Evolutionary conservation across 2,113 vertebrate genomes (phyloP).

Genomic region (Pseudolaguvia tuberculata): DNA sequence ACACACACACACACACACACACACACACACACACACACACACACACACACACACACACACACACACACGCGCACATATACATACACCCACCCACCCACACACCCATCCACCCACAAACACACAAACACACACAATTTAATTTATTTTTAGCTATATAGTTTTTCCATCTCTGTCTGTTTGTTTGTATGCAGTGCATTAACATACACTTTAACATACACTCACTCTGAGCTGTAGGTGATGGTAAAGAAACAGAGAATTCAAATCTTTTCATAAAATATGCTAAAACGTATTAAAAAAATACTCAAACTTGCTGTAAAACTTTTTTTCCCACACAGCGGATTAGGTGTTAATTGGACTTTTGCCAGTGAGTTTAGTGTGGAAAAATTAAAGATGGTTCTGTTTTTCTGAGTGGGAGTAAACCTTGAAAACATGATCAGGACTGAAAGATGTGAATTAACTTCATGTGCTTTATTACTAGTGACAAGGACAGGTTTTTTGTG

Average conservation of each 20-base stretch:
- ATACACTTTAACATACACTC: too few species aligned
- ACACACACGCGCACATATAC: too few species aligned
- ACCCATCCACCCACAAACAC: too few species aligned
- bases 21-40: too few species aligned
- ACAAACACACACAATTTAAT: too few species aligned
- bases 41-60: too few species aligned
- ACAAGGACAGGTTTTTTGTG: neutral
- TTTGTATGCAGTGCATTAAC: too few species aligned
- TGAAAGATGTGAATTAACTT: neutral
- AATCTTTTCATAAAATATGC: neutral
- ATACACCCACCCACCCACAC: too few species aligned
- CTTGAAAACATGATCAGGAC: constrained; percentile 8
- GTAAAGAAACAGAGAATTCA: constrained; percentile 28
- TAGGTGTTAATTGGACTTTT: constrained; percentile 20
- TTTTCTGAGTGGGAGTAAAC: constrained; percentile 20
- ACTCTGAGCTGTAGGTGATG: constrained; percentile 19
- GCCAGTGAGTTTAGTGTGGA: neutral
- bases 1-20: too few species aligned
- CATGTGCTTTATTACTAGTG: too few species aligned
- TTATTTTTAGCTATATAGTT: too few species aligned
- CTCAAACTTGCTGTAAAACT: constrained; percentile 5
- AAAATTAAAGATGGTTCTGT: constrained; percentile 17
- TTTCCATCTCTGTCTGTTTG: too few species aligned
- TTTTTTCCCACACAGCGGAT: neutral
- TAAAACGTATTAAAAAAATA: constrained; percentile 37